Conservation (phyloP, 2,113 vertebrate species). For the Eulacestoma nigropectus region DNA sequence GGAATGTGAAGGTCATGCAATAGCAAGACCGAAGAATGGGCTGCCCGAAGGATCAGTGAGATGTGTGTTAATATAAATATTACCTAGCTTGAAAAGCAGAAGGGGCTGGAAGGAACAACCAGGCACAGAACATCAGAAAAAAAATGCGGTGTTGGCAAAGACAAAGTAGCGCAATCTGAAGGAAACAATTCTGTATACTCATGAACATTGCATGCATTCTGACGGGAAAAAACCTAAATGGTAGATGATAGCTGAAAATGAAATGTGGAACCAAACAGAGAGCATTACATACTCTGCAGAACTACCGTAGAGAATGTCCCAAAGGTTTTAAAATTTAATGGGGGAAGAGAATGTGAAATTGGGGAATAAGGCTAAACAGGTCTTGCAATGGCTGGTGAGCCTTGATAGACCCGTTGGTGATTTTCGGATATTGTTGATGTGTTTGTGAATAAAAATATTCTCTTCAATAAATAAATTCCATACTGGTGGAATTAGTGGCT, state of each 20-base stretch:
- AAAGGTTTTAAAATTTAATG: not conserved
- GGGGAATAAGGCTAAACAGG: not conserved
- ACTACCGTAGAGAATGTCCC: not conserved
- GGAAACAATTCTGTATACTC: not conserved
- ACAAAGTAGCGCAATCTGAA: not conserved
- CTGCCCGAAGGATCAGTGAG: not conserved
- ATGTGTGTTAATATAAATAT: not conserved
- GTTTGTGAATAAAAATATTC: not conserved
- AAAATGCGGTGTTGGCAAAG: not conserved
- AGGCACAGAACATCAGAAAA: not conserved
- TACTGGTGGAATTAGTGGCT: not conserved
- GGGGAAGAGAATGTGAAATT: not conserved
- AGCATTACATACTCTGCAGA: not conserved
- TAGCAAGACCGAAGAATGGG: not conserved
- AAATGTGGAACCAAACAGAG: not conserved
- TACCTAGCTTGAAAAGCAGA: not conserved
- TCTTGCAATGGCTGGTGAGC: not conserved
- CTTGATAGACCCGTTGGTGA: not conserved
- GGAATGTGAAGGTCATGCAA: not conserved
- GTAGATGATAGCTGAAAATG: not conserved
- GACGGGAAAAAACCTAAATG: not conserved
- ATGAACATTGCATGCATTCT: not conserved
- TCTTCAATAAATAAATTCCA: not conserved
- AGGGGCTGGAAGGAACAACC: not conserved
- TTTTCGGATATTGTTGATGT: not conserved